Evolutionary conservation across 2,113 vertebrate genomes (phyloP).

Genomic region (Tetrax tetrax): DNA sequence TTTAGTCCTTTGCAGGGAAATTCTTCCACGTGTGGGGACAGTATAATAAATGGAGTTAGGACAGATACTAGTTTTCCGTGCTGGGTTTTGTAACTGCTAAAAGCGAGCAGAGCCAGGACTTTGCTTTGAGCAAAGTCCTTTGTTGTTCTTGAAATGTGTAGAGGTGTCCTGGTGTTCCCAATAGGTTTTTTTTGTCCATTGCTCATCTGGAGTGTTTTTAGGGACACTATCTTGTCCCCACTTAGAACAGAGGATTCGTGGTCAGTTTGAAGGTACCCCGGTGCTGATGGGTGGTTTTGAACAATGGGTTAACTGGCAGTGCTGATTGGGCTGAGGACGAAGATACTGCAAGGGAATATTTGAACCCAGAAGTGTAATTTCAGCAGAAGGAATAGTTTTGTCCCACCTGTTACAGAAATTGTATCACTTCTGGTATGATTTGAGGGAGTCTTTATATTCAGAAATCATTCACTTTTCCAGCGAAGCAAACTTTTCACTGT

Average conservation of each 20-base stretch:
- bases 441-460: background rate
- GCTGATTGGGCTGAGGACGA: background rate
- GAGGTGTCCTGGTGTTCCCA: background rate
- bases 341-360: accelerated
- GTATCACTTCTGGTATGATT: accelerated
- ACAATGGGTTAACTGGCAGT: background rate
- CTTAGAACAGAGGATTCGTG: background rate
- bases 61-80: background rate
- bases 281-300: accelerated
- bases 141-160: background rate
- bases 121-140: background rate
- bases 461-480: background rate
- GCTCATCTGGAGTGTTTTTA: background rate
- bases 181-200: background rate
- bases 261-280: accelerated
- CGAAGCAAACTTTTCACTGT: accelerated
- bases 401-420: background rate
- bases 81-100: background rate
- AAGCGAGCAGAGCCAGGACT: accelerated
- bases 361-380: background rate
- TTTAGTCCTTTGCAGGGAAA: background rate
- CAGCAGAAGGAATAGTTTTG: background rate
- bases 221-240: background rate
- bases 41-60: background rate
- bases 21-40: background rate